A percentile compares a stretch with the other conserved stretches of the same genome.
Evolutionary conservation across 2,113 vertebrate genomes (phyloP).

Genomic region (Chloroceryle aenea): DNA sequence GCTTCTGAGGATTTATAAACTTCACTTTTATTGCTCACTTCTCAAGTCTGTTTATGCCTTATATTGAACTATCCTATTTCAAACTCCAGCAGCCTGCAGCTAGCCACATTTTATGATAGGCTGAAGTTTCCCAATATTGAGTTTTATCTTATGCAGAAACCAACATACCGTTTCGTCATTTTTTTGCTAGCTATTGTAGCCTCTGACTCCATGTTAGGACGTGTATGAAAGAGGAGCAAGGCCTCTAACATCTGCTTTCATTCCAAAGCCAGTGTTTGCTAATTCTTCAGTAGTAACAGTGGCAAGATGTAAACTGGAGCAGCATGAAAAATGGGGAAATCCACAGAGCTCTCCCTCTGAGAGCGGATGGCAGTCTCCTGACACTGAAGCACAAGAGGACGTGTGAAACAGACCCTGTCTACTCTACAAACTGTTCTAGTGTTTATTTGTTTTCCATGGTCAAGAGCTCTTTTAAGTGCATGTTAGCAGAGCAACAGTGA

Average conservation of each 20-base stretch:
- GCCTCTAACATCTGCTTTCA: not conserved
- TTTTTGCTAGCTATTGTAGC: not conserved
- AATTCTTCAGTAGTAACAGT: not conserved
- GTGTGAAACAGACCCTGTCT: not conserved
- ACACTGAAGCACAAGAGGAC: not conserved
- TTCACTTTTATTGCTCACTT: not conserved
- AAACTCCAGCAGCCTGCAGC: not conserved
- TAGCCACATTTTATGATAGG: slow-evolving; percentile 7
- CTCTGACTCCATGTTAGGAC: not conserved
- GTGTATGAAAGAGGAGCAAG: not conserved
- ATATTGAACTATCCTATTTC: not conserved
- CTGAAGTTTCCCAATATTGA: slow-evolving; percentile 2
- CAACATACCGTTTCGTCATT: not conserved
- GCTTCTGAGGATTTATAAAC: slow-evolving; percentile 1
- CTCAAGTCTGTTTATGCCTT: slow-evolving; percentile 1
- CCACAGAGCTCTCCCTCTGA: not conserved
- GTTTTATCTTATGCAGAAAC: not conserved
- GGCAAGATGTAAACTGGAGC: not conserved
- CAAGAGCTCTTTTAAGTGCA: not conserved
- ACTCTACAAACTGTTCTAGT: not conserved
- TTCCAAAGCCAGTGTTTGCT: not conserved
- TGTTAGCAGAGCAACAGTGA: not conserved
- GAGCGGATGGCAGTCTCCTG: not conserved
- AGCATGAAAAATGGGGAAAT: not conserved
- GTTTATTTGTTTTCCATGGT: not conserved